Evolutionary conservation across 1,140 invertebrate genomes (phyloP).

Genomic region (Diuraphis noxia): DNA sequence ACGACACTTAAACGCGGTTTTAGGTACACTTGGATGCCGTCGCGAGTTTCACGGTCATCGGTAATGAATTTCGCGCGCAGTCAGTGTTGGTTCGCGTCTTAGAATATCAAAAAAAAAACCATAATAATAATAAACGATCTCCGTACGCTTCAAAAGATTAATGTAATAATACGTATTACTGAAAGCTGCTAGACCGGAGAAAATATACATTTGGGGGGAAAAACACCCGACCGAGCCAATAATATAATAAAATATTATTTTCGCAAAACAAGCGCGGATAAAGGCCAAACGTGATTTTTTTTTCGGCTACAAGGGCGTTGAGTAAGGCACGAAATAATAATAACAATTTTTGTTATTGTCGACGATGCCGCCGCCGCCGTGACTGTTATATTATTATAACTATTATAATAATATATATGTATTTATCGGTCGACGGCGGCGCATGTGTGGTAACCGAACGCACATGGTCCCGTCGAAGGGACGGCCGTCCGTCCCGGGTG

Average conservation of each 20-base stretch:
- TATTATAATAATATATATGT: not conserved
- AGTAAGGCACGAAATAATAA: not conserved
- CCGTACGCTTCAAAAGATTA: conserved; percentile 8
- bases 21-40: not conserved
- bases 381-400: not conserved
- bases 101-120: not conserved
- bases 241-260: not conserved
- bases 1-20: too few relatives aligned
- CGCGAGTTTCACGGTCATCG: conserved; percentile 35
- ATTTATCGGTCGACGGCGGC: not conserved
- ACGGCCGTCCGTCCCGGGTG: not conserved
- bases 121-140: not conserved
- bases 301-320: not conserved
- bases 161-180: not conserved
- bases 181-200: conserved; percentile 20
- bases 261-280: not conserved
- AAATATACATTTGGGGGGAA: not conserved
- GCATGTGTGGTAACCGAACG: not conserved
- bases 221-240: not conserved
- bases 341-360: not conserved
- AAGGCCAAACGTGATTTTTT: conserved; percentile 19
- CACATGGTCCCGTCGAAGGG: conserved; percentile 1
- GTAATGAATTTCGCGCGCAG: conserved; percentile 35
- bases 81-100: not conserved
- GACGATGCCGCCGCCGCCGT: not conserved